phyloP scores from a whole-genome alignment of 2,797 vertebrate genomes.

The Oreochromis mossambicus region DNA sequence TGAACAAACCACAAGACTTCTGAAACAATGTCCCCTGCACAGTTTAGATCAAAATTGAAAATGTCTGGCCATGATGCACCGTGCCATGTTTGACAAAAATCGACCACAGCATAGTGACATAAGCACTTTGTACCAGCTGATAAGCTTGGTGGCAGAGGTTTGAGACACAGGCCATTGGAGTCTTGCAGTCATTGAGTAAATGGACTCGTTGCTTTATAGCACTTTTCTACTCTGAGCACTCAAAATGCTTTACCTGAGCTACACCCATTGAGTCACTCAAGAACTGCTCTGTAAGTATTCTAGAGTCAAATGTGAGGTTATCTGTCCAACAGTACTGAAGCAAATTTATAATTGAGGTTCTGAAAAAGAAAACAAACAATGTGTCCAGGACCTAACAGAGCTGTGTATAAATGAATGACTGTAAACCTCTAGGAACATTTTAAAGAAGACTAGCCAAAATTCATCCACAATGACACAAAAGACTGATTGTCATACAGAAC shows the following conservation, averaged over 20 bases:
- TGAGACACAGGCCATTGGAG: background rate
- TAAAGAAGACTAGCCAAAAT: background rate
- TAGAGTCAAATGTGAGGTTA: background rate
- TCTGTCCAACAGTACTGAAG: background rate
- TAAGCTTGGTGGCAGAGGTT: background rate
- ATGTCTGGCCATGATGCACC: background rate
- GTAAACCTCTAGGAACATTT: background rate
- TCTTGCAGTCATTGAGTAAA: background rate
- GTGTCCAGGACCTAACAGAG: background rate
- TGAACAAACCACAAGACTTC: background rate
- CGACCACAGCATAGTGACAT: background rate
- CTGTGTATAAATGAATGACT: background rate
- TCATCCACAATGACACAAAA: too few relatives aligned
- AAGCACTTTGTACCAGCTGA: background rate
- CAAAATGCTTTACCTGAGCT: background rate
- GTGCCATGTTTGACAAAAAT: background rate
- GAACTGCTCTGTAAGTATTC: background rate
- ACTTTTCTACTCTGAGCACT: background rate
- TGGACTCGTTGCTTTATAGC: background rate
- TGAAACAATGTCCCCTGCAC: background rate
- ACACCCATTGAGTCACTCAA: rapidly evolving
- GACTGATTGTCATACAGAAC: too few relatives aligned
- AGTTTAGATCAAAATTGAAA: background rate
- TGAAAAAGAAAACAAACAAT: background rate
- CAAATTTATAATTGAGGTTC: background rate